A percentile compares a stretch with the other conserved stretches of the same genome.
Conservation (phyloP, 2,113 vertebrate genomes). For the Rhagologus leucostigma region DNA sequence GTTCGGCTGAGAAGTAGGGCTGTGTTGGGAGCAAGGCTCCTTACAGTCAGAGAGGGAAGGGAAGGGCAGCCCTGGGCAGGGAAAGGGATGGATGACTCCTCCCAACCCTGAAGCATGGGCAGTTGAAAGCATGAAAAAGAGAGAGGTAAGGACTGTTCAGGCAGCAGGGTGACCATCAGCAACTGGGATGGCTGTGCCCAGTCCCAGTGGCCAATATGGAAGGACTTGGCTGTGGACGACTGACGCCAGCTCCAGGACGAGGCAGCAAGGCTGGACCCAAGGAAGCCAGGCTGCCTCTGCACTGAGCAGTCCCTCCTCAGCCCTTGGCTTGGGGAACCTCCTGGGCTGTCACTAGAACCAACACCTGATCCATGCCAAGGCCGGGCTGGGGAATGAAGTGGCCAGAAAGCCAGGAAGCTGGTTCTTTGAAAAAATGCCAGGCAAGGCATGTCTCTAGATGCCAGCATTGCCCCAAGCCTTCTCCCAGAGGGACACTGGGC, state of each 20-base stretch:
- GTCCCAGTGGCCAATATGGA: not conserved
- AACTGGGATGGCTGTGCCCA: not conserved
- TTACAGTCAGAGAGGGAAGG: not conserved
- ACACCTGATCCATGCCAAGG: not conserved
- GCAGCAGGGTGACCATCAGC: not conserved
- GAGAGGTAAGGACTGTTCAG: not conserved
- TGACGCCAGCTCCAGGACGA: not conserved
- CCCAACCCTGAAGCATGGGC: not conserved
- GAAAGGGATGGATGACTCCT: not conserved
- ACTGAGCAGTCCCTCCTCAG: not conserved
- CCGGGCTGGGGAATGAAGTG: not conserved
- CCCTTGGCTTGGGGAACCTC: not conserved
- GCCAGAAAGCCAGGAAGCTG: not conserved
- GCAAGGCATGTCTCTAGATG: not conserved
- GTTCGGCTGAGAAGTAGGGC: not conserved
- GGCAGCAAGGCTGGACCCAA: not conserved
- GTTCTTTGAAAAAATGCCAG: not conserved
- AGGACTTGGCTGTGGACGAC: not conserved
- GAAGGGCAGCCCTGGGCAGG: not conserved
- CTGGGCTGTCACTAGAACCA: not conserved
- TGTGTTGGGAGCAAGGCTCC: not conserved
- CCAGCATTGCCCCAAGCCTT: not conserved
- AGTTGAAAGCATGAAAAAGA: not conserved
- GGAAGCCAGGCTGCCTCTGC: not conserved
- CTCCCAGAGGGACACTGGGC: not conserved